Base-by-base conservation (phyloP, 2,113 vertebrate genomes). In the Syngnathus floridae region DNA sequence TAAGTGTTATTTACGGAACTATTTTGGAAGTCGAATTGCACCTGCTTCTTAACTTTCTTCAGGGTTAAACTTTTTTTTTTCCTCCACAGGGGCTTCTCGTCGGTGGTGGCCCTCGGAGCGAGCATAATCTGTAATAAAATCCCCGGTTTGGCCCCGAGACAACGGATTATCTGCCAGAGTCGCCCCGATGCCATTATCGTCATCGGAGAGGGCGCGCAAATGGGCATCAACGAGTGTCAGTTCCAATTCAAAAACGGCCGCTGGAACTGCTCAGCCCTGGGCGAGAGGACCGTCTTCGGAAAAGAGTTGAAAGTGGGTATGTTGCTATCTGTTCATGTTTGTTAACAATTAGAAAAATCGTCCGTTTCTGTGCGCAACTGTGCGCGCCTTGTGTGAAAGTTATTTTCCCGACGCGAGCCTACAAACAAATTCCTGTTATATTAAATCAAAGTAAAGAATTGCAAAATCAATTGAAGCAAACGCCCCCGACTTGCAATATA, bases 221-320 rank as follows among this genome's bases (percentile, higher is more conserved):
- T 98, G 95, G 97, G 95, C 84, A 94, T 99, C 84, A 95, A 96
- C 78, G 97, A 99, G 91, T 99, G 96, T 89, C 96, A 98, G 87
- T 98, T 98, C 83, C 97, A 99, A 90, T 98, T 99, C 87, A 94
- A 92, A 78, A 93, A 94, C 56, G 95, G 96, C 61, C 94, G 97
- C 70, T 99, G 97, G 97, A 99, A 99, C 88, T 99, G 96, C 90
- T 98, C 97, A 0, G 95, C 96, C 5, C 90, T 98, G 74, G 97
- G 96, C 54, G 95, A 99, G 85, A 93, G 94, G 82, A 98, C 97
- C 0, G 94, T 96, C 91, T 98, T 99, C 85, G 96, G 97, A 76
- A 97, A 97, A 92, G 96, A 99, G 92, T 93, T 99, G 89, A 97
- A 95, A 98, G 95, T 98, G 93, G 97, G 97, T 99, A 97, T 64